phyloP scores from a whole-genome alignment of 2,113 vertebrate species.

The Elachura formosa region DNA sequence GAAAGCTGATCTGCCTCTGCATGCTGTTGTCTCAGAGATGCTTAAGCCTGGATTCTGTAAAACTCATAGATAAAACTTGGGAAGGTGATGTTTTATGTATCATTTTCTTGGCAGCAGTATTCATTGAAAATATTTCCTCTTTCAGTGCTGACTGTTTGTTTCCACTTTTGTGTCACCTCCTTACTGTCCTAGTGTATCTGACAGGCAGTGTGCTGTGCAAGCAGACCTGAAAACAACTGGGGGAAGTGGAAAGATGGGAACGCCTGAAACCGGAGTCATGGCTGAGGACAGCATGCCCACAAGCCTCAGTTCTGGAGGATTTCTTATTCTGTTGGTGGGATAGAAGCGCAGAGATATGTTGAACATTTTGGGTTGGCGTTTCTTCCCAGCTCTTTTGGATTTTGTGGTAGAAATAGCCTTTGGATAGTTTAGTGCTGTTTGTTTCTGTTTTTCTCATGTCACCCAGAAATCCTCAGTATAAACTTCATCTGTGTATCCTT shows the following conservation, averaged over 20 bases:
- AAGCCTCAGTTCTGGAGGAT: background rate
- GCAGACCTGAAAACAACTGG: background rate
- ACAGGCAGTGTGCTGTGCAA: background rate
- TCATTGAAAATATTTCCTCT: conserved; percentile 18
- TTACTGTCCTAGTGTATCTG: background rate
- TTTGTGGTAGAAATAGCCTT: background rate
- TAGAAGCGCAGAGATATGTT: background rate
- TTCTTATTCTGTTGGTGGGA: background rate
- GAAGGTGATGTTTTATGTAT: background rate
- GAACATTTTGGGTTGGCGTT: background rate
- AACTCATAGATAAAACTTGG: background rate
- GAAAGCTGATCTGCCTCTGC: background rate
- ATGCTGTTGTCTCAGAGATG: background rate
- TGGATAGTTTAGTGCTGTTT: background rate
- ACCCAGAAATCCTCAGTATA: background rate
- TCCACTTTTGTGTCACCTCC: background rate
- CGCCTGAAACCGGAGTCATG: background rate
- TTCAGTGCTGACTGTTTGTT: background rate
- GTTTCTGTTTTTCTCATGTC: background rate
- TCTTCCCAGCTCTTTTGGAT: background rate
- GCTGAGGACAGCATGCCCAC: background rate
- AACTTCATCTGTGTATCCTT: background rate
- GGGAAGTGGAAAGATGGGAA: background rate
- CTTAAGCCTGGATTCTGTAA: background rate
- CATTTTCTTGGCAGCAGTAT: background rate